Conservation (phyloP, 1,140 invertebrate species). For the Amyelois transitella region DNA sequence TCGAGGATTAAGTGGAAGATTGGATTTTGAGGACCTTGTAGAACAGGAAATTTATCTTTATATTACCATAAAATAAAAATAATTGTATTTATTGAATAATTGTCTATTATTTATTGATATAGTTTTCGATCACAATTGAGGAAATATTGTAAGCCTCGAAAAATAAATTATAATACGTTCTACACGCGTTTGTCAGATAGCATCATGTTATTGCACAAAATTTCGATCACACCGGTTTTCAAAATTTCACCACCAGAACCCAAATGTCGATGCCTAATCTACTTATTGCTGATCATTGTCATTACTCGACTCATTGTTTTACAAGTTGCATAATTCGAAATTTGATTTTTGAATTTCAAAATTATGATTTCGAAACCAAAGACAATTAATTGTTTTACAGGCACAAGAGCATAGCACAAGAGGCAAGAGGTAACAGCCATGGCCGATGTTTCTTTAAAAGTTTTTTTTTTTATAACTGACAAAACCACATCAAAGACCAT, state of each 20-base stretch:
- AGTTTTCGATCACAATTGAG: too few relatives aligned
- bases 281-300: neutral
- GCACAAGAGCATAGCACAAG: neutral
- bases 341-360: neutral
- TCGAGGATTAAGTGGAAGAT: neutral
- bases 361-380: neutral
- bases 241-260: constrained; percentile 14
- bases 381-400: neutral
- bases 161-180: constrained; percentile 3
- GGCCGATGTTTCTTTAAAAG: neutral
- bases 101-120: neutral
- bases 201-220: constrained; percentile 13
- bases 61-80: neutral
- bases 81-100: neutral
- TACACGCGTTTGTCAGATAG: constrained; percentile 15
- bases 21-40: neutral
- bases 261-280: neutral
- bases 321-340: neutral
- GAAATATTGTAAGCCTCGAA: too few relatives aligned
- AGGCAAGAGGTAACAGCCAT: neutral
- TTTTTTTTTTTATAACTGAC: neutral
- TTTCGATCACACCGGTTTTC: constrained; percentile 1
- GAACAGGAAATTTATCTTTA: neutral
- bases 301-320: constrained; percentile 1
- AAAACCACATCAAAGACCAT: constrained; percentile 5